Base-by-base conservation (phyloP, 2,113 vertebrate species). In the Megaceryle torquata region DNA sequence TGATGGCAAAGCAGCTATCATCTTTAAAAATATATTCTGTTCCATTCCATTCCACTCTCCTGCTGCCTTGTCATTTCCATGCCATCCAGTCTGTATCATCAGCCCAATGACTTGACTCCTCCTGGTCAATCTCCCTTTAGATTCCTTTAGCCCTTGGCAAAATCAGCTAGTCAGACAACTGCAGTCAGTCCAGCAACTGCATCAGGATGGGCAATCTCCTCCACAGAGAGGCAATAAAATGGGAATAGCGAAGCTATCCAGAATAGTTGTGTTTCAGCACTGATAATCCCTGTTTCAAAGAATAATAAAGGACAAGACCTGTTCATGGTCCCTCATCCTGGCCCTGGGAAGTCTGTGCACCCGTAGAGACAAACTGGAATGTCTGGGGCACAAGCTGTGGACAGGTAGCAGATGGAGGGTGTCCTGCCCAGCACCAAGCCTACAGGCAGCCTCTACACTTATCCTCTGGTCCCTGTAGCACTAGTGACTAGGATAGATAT, bases 241-340 rank as follows among this genome's bases (percentile, higher is more conserved):
- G 4, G 48, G 28, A 78, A 86, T 11, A 63, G 29, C 10, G 5
- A 88, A 89, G 60, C 25, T 72, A 25, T 29, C 46, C 28, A 57
- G 41, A 80, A 59, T 5, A 77, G 25, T 28, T 68, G 7, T 35
- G 20, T 12, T 70, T 61, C 28, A 75, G 39, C 29, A 61, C 33
- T 25, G 22, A 65, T 26, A 76, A 90, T 61, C 43, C n/a, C 22
- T 6, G 5, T 51, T 94, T 86, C 77, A 82, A 88, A 81, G 39
- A 39, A 63, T 37, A 75, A 79, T 2, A 72, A 44, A 78, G 51
- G 13, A 75, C 69, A 75, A 78, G 69, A 48, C 6, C 21, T 21
- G 43, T 48, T 86, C 0, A 0, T 1, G 1, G 14, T 25, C 35
- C 86, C 76, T 81, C 39, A 44, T 67, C 11, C 28, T 0, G 0